Conservation (phyloP, 2,797 vertebrate genomes). For the Muscicapa striata region DNA sequence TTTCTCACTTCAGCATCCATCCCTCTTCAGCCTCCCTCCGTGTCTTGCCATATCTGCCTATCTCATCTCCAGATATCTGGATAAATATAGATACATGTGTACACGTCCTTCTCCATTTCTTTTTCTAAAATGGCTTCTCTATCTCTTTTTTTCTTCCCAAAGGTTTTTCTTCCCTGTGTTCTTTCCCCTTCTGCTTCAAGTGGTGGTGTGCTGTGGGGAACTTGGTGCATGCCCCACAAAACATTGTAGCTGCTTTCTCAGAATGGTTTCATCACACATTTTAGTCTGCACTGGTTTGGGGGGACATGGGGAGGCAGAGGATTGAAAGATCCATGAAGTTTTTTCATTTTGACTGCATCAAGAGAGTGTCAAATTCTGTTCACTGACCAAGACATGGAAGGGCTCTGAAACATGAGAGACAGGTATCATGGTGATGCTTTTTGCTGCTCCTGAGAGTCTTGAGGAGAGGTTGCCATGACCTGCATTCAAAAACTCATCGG, state of each 20-base stretch:
- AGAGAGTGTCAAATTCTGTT: neutral
- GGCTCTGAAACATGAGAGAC: neutral
- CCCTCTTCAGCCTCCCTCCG: neutral
- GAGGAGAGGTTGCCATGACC: neutral
- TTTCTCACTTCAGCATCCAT: neutral
- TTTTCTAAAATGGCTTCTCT: neutral
- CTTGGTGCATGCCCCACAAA: rapidly evolving
- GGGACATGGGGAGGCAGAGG: neutral
- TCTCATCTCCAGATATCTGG: neutral
- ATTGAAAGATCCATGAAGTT: neutral
- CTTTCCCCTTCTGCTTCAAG: neutral
- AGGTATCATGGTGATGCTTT: rapidly evolving
- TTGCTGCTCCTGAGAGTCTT: neutral
- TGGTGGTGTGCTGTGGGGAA: neutral
- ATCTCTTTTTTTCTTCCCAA: neutral
- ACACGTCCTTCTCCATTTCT: neutral
- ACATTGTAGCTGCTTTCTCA: neutral
- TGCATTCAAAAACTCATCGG: neutral
- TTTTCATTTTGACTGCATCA: neutral
- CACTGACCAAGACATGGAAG: rapidly evolving
- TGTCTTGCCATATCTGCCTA: neutral
- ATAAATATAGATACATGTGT: neutral
- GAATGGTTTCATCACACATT: rapidly evolving
- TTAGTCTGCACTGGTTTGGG: neutral
- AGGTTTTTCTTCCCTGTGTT: neutral